These are phyloP conservation scores for Drosophila yakuba DNA, from an alignment of 1,140 invertebrate genomes.

Conservation along the genomic window DNA sequence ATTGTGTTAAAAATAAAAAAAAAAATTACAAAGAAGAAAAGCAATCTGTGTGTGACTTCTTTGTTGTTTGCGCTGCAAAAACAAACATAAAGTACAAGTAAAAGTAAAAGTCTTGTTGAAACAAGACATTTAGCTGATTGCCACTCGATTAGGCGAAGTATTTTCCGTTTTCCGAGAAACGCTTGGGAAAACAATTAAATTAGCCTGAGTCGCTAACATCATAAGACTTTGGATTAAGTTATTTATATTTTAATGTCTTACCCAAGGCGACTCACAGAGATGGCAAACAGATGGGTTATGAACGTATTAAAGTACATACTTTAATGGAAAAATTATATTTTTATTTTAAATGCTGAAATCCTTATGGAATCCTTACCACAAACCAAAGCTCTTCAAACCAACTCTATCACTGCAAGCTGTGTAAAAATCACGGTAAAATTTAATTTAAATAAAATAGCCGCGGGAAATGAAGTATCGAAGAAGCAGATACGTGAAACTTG, in stretches of 20 bases:
- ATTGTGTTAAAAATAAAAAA: conserved; percentile 54
- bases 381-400: not conserved
- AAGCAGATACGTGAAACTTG: conserved; percentile 5
- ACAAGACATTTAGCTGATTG: conserved; percentile 50
- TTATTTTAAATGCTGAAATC: not conserved
- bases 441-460: conserved; percentile 40
- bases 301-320: too few species aligned
- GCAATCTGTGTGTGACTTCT: conserved; percentile 10
- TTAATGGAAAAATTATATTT: not conserved
- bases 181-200: conserved; percentile 45
- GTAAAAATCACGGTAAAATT: conserved; percentile 28
- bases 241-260: conserved; percentile 20
- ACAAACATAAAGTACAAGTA: conserved; percentile 36
- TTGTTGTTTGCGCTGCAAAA: conserved; percentile 9
- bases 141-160: conserved; percentile 36
- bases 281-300: too few species aligned
- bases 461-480: conserved; percentile 6
- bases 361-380: too few species aligned
- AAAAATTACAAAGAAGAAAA: conserved; percentile 4
- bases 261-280: not conserved
- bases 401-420: not conserved
- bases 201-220: conserved; percentile 3
- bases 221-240: not conserved
- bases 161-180: conserved; percentile 9
- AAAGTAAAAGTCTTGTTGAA: conserved; percentile 33